Percentiles rank a stretch among this genome's conserved stretches.
phyloP scores from a whole-genome alignment of 2,113 vertebrate species.

The Engraulis encrasicolus region DNA sequence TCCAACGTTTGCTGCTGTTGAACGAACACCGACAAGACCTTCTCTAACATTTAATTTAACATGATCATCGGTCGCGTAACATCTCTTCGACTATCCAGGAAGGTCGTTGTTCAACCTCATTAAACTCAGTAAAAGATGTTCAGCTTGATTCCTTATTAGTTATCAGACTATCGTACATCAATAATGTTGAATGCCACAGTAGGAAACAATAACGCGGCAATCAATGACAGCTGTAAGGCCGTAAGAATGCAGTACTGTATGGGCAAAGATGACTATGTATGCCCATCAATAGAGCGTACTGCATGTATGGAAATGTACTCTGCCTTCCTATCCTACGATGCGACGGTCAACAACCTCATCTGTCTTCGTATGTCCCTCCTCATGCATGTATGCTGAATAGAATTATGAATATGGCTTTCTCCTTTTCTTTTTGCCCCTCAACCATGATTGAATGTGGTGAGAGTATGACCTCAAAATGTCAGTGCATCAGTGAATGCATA shows the following conservation, averaged over 20 bases:
- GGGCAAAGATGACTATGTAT: background rate
- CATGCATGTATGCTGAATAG: background rate
- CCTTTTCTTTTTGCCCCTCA: background rate
- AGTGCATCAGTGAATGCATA: slow-evolving; percentile 1
- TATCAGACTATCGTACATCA: background rate
- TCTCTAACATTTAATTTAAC: background rate
- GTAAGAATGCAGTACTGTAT: background rate
- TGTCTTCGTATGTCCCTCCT: too few relatives aligned
- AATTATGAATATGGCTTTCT: background rate
- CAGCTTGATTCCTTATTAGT: background rate
- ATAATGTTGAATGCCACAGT: background rate
- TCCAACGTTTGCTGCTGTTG: background rate
- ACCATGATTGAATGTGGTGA: background rate
- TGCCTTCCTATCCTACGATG: background rate
- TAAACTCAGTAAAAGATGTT: background rate
- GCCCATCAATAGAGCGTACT: background rate
- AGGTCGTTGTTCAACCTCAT: background rate
- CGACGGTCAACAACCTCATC: background rate
- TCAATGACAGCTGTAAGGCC: background rate
- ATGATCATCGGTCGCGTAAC: background rate
- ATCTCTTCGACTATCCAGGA: background rate
- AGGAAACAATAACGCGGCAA: background rate
- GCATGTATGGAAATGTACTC: background rate
- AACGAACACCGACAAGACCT: background rate
- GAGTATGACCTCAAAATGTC: background rate